Evolutionary conservation across 2,888 invertebrate species (phyloP), one percentile per base, ranked within the genome.

Genomic region (Apotomis capreana): DNA sequence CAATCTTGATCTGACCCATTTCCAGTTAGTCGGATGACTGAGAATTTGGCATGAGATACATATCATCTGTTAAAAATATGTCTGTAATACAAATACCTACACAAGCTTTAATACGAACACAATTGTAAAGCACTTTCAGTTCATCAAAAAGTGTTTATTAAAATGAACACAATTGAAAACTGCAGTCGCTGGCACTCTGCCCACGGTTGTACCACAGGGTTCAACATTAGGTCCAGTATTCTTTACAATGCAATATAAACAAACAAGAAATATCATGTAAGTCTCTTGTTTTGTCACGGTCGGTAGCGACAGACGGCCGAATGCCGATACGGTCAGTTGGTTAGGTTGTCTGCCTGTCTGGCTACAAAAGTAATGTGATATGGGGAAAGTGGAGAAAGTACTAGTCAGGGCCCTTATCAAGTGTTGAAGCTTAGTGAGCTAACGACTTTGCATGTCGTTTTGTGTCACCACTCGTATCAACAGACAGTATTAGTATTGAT

Each of bases 331-430:
- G 69, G 55, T 69, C 57, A 13, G 69, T 9, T 26, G 51, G 13
- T 5, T 57, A 26, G 68, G 69, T 69, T 49, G 62, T 51, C 26
- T 26, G 26, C 5, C 40, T 6, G 40, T 40, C n/a, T 26, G 10
- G 26, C 26, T 49, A 46, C 12, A 51, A 15, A 15, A 49, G 69
- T 52, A 70, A 70, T 52, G 36, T 40, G 69, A 70, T 70, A 64
- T 40, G 57, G 51, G 26, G 69, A 70, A 70, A 70, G 69, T 70
- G 51, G 63, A 55, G 62, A 69, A 69, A 69, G 69, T 57, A 37
- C 9, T 52, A 5, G 15, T 5, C 40, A 9, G 6, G 26, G 49
- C 52, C 65, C 55, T 65, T 64, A 55, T 26, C 12, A 8, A 64
- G 52, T 44, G 54, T 44, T 49, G 12, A 61, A 64, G 55, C 8